Base-by-base conservation (phyloP, 2,888 invertebrate genomes). In the Leptogaster cylindrica region DNA sequence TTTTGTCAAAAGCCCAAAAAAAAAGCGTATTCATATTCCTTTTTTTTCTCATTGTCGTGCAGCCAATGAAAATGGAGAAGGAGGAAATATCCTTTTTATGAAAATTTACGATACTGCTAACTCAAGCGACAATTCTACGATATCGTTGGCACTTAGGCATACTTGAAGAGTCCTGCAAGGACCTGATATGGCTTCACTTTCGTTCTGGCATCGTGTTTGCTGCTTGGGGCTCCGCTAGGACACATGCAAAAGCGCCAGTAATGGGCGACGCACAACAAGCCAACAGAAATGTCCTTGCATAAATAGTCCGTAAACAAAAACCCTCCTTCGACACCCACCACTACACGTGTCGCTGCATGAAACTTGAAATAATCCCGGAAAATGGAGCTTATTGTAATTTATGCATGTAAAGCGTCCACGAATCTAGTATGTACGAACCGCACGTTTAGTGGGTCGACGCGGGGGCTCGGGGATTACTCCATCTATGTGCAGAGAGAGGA, bases 331-430 rank as follows among this genome's bases (percentile, higher is more conserved):
- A 31, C 55, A 23, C 36, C 23, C 58, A 10, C 10, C 8, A 14
- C 28, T 7, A 28, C 18, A 31, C 5, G 18, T 6, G 14, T 55
- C 41, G 14, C 41, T 8, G 25, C n/a, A n/a, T 44, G 66, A 28
- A 28, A 28, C 36, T 44, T 31, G 27, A 66, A 41, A 48, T 58
- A 66, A 66, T 66, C 66, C 66, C 48, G 52, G 66, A 66, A 66
- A 66, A 66, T 66, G 58, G 66, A 66, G 66, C 66, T 66, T 66
- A 66, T 46, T 23, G 61, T 66, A 66, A 66, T 66, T 66, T 66
- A 66, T 66, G 58, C 61, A 66, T 66, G 66, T 58, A 44, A 61
- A 61, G 61, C 14, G 28, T 20, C 55, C 55, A 23, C 20, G 31
- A 39, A 12, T n/a, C n/a, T n/a, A n/a, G n/a, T n/a, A n/a, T n/a